Base-by-base conservation (phyloP, 2,113 vertebrate species). In the Climacteris rufus region DNA sequence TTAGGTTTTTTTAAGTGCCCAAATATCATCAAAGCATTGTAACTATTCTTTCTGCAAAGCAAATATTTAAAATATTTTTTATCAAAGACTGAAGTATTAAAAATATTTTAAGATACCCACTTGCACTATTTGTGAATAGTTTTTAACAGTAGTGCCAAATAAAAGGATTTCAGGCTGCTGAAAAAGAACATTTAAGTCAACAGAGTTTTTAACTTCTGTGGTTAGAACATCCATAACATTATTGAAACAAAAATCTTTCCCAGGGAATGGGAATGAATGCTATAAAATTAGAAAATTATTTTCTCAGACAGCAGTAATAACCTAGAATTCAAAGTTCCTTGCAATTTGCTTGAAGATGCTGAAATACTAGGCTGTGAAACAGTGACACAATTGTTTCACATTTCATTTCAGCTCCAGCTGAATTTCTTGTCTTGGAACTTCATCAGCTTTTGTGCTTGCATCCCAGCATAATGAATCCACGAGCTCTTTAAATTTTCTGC, bases 1-100 rank as follows among this genome's bases (percentile, higher is more conserved):
- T 76, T 45, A 79, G 54, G 66, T 57, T 13, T 92, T 92, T 81
- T 79, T 10, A 87, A 90, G 65, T 89, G 27, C 23, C 37, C 45
- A 76, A 82, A 84, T 57, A 33, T 45, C 52, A 95, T 42, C 72
- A 91, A 89, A 87, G 84, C 33, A 81, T 11, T 60, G 10, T 21
- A 94, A 76, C 25, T 94, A 69, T 20, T 94, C 60, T 69, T 96
- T 71, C 61, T 53, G 70, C 52, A 93, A 93, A 91, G 74, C 42
- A 94, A 94, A 95, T 95, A 95, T 76, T 96, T 95, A 85, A 96
- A 91, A 81, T 76, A 91, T 35, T 87, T 75, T 45, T 94, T 85
- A 92, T 85, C 77, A 68, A 85, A 91, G 37, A 79, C 12, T 71
- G 5, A 95, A 93, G 31, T 33, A 84, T 64, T 81, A 56, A 18